Conservation (phyloP, 2,797 vertebrate species). For the Pseudochirops corinnae region DNA sequence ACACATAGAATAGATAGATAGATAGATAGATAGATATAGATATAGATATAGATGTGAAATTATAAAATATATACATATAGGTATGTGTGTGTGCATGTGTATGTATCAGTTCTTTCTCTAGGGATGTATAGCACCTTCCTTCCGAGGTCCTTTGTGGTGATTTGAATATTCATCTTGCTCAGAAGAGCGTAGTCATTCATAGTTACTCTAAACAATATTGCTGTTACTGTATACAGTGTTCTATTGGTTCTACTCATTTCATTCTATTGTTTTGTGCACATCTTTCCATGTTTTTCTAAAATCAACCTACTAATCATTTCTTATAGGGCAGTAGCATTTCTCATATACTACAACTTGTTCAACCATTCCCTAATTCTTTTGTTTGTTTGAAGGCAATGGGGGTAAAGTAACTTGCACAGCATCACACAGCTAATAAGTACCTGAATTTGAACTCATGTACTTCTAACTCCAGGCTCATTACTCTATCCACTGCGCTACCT, state of each 20-base stretch:
- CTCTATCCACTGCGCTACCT: neutral
- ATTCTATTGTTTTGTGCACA: neutral
- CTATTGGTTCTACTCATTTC: neutral
- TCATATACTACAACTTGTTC: neutral
- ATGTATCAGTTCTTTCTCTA: neutral
- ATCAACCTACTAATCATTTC: neutral
- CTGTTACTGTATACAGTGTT: neutral
- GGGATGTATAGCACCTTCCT: neutral
- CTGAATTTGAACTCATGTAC: neutral
- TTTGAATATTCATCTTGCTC: neutral
- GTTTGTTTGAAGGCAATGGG: neutral
- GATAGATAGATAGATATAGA: too few relatives aligned
- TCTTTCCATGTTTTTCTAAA: neutral
- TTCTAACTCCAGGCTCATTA: neutral
- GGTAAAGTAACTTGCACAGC: neutral
- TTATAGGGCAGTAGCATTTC: neutral
- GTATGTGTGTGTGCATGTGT: too few relatives aligned
- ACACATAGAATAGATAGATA: too few relatives aligned
- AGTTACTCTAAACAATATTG: neutral
- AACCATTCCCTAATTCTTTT: neutral
- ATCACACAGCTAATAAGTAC: neutral
- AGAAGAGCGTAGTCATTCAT: neutral
- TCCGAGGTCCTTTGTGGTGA: neutral
- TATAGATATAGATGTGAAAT: too few relatives aligned
- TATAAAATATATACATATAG: too few relatives aligned